Conservation (phyloP, 2,888 invertebrate genomes). For the Deroplatys truncata region DNA sequence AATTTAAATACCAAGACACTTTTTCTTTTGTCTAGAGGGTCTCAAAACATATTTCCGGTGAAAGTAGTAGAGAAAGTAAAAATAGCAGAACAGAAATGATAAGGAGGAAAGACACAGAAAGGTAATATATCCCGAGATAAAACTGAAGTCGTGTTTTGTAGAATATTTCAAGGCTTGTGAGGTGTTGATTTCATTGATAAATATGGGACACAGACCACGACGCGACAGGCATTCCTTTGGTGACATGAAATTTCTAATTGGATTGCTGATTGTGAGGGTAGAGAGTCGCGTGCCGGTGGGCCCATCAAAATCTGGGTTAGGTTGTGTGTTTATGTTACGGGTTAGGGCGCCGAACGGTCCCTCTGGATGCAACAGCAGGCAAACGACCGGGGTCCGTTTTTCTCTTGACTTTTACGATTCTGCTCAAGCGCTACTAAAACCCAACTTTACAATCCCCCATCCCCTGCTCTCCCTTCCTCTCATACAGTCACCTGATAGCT, state of each 20-base stretch:
- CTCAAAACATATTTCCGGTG: too few species aligned
- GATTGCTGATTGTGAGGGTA: background rate
- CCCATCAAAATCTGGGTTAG: background rate
- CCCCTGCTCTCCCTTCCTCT: background rate
- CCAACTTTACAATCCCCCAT: constrained; percentile 8
- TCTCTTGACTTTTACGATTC: constrained; percentile 15
- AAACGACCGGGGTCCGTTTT: constrained; percentile 4
- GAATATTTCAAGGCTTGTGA: too few species aligned
- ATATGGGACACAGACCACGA: too few species aligned
- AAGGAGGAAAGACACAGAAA: too few species aligned
- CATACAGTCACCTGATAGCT: constrained; percentile 1
- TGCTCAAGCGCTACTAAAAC: constrained; percentile 11
- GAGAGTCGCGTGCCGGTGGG: background rate
- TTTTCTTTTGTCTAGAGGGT: too few species aligned
- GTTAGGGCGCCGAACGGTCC: background rate
- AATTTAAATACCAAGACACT: too few species aligned
- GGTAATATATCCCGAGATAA: too few species aligned
- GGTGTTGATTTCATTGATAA: too few species aligned
- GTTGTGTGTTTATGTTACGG: background rate
- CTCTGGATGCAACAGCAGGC: background rate
- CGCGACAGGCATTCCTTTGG: too few species aligned
- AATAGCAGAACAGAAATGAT: too few species aligned
- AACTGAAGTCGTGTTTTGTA: too few species aligned
- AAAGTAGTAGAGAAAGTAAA: too few species aligned
- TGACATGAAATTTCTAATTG: background rate